Evolutionary conservation across 2,113 vertebrate species (phyloP), one percentile per base, ranked within the genome.

Genomic region (Athene cunicularia): DNA sequence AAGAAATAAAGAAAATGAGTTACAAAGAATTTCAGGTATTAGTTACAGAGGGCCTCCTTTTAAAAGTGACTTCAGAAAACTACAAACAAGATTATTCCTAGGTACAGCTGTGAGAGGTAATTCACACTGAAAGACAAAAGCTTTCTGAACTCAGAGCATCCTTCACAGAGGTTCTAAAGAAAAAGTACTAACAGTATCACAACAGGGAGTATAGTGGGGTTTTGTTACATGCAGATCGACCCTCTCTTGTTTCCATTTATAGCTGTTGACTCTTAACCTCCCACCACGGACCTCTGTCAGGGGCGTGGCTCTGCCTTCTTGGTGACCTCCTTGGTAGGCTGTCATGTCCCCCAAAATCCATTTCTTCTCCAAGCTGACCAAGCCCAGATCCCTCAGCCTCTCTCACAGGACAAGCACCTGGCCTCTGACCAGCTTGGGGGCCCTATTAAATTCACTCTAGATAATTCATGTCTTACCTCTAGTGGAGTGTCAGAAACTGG

Each of bases 201-300:
- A 35, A 19, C 11, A 37, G 12, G 10, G 11, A 84, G 35, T 45
- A 60, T 1, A 0, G 5, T 1, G 1, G 1, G 16, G 21, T 74
- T 23, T 30, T 66, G 5, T 47, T 47, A 41, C 8, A 58, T 26
- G 9, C 37, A 68, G 14, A 7, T 12, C 1, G 1, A 60, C 13
- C 21, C 35, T 72, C 62, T 58, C 14, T 53, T 15, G 0, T 43
- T 58, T 85, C 60, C 30, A 0, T 74, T 58, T 49, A 30, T 9
- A 26, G 17, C 33, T 87, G 8, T 39, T 85, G 52, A 72, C 24
- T 45, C 18, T 49, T 20, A 33, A 0, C 3, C 9, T 77, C 17
- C 22, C 9, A 37, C n/a, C 11, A 27, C 0, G 1, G 43, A 52
- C 13, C 17, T 24, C n/a, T 62, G 18, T 27, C 53, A 76, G 13